Evolutionary conservation across 2,113 vertebrate genomes (phyloP), one percentile per base, ranked within the genome.

Genomic region (Thunnus thynnus): DNA sequence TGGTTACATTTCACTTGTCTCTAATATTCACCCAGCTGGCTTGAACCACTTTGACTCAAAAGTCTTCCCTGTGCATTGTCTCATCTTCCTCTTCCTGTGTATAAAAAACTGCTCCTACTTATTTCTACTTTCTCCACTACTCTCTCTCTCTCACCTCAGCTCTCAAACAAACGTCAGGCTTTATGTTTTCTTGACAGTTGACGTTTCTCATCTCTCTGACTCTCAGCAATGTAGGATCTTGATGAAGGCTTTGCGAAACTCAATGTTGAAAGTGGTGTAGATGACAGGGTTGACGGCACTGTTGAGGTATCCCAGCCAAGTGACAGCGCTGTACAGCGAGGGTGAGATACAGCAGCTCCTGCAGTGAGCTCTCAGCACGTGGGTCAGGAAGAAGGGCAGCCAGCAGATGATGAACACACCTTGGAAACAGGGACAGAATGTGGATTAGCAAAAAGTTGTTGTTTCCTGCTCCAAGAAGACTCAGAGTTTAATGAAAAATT

Each of bases 351-450:
- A 94, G 87, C 95, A 95, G 91, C 90, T 93, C 22, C 69, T 75
- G 78, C 95, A 95, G 93, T 96, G 94, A 25, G 94, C 94, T 50
- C 93, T 94, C 64, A 96, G 85, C 63, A 96, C 94, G 22, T 96
- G 95, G 4, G 94, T 96, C 50, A 96, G 80, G 81, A 95, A 95
- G 86, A 95, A 95, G 1, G 95, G 95, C 81, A 95, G 89, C 95
- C 93, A 95, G 91, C 95, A 96, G 92, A 96, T 95, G 86, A 96
- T 94, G 89, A 96, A 96, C 62, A 96, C 94, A 6, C 95, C 94
- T 96, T 76, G 25, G 72, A 76, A 3, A 77, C 13, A 61, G 30
- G 25, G 44, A 80, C 7, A 52, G 46, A 18, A 52, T 3, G 0
- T 5, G 4, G 17, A 66, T 30, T n/a, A 44, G 7, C 58, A 61